A percentile compares a stretch with the other conserved stretches of the same genome.
Evolutionary conservation across 2,888 invertebrate species (phyloP).

Genomic region (Sepioteuthis lessoniana): DNA sequence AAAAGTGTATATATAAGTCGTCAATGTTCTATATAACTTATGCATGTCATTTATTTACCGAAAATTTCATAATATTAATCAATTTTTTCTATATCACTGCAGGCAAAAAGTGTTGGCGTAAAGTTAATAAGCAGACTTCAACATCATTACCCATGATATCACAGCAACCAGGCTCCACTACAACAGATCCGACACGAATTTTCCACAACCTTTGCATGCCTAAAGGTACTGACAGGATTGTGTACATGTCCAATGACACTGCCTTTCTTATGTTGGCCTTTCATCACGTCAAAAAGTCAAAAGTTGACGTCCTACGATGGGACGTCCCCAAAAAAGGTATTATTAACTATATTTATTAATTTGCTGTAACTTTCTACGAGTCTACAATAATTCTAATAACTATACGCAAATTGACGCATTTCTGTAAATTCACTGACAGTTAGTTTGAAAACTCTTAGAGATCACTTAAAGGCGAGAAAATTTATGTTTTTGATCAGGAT

Average conservation of each 20-base stretch:
- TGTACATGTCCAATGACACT: constrained; percentile 43
- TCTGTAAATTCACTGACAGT: no score
- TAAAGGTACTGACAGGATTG: constrained; percentile 40
- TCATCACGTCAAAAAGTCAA: constrained; percentile 45
- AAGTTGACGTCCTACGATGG: constrained; percentile 38
- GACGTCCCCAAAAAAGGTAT: constrained; percentile 41
- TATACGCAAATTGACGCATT: no score
- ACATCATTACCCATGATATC: not conserved
- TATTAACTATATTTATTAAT: not conserved
- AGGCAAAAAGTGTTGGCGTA: constrained; percentile 25
- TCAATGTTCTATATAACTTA: no score
- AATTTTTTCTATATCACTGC: not conserved
- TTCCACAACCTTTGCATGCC: constrained; percentile 49
- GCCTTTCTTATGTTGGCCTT: constrained; percentile 41
- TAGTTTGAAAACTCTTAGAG: no score
- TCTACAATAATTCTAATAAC: no score
- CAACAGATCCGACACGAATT: constrained; percentile 42
- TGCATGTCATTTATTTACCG: no score
- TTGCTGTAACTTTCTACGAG: not conserved
- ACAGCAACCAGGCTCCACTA: constrained; percentile 20
- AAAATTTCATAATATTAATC: not conserved
- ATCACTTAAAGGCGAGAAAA: no score
- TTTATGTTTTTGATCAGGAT: no score
- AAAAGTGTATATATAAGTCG: no score
- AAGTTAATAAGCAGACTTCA: not conserved